phyloP scores from a whole-genome alignment of 2,888 invertebrate species.

The Acanthosoma haemorrhoidale region DNA sequence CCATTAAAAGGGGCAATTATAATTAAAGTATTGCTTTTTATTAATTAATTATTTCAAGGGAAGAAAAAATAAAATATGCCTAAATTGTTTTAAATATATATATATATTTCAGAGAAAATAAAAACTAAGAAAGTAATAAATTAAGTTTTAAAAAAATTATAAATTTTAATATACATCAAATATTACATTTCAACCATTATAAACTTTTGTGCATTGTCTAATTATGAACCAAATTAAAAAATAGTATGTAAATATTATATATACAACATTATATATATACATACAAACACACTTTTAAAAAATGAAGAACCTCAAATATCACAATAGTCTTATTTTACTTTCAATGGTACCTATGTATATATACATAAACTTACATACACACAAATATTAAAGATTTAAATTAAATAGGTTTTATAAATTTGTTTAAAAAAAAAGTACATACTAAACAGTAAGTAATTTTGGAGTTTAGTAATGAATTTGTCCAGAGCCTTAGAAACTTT shows the following conservation, averaged over 20 bases:
- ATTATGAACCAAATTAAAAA: not conserved
- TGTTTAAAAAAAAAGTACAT: no score
- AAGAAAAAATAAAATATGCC: no score
- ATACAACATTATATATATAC: conserved; percentile 9
- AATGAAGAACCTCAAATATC: not conserved
- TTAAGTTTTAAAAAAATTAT: not conserved
- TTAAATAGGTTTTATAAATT: no score
- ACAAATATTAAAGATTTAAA: no score
- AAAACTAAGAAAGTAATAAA: not conserved
- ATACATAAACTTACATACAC: not conserved
- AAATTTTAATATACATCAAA: not conserved
- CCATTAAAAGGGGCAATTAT: no score
- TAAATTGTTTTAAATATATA: no score
- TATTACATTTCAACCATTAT: not conserved
- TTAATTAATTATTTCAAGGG: no score
- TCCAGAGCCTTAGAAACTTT: no score
- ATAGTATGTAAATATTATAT: not conserved
- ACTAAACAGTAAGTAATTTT: no score
- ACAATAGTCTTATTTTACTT: conserved; percentile 3
- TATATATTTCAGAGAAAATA: no score
- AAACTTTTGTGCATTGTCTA: not conserved
- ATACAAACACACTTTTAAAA: conserved; percentile 4
- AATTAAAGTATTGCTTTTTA: no score
- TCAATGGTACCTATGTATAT: not conserved
- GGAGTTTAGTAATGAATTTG: no score